Base-by-base conservation (phyloP, 2,797 vertebrate species). In the Vultur gryphus region DNA sequence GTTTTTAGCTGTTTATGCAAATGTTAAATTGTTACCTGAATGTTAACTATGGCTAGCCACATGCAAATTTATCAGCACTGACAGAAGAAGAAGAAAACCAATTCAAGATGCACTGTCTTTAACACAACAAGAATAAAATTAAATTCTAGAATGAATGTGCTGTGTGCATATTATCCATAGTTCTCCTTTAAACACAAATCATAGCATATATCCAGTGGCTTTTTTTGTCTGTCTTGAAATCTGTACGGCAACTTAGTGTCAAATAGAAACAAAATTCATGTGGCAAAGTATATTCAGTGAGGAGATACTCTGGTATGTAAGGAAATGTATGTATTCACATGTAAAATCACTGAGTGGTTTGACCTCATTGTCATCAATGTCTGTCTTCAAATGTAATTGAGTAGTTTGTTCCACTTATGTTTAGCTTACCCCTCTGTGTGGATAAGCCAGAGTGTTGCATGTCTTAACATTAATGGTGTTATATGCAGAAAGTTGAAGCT, bases 321-420 rank as follows among this genome's bases (percentile, higher is more conserved):
- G 85, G 69, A 65, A 61, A 25, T 8, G 9, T 84, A 19, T 67
- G 66, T 77, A 46, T 82, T 79, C 59, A 55, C 46, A 0, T 37
- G 82, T 90, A 44, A 83, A 84, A 67, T 9, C 52, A n/a, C 81
- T 3, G 17, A 89, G 75, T 87, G 54, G 61, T 89, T 76, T 65
- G 94, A 89, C 71, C 82, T 92, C 95, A 84, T 94, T 54, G 95
- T 87, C 88, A 55, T 92, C 80, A 18, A 4, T 76, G 91, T 96
- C 87, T 76, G 84, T 94, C 82, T 70, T 29, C 83, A 57, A 24
- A 51, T 41, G 90, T 71, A 25, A 7, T 6, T 5, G 73, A 81
- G 69, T 77, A 70, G 35, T 65, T 73, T 31, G 62, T 86, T 48
- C 89, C 70, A 33, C 65, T 83, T 54, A 3, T 0, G 76, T 55